Evolutionary conservation across 2,797 vertebrate genomes (phyloP), one percentile per base, ranked within the genome.

Genomic region (Neoniphon sammara): DNA sequence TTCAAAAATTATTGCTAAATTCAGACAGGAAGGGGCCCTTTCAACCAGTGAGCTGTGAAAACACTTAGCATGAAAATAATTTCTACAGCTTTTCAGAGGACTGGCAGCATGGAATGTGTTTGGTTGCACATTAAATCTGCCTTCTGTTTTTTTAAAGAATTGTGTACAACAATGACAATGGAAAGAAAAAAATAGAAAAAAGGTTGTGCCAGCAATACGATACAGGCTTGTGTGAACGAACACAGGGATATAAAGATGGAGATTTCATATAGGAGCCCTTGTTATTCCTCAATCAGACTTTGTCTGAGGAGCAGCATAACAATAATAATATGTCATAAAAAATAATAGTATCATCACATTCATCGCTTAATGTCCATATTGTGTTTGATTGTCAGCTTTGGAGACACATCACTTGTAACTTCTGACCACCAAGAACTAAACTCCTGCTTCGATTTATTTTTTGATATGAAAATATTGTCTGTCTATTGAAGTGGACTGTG

Each of bases 1-100:
- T 72, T 83, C 66, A 84, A 83, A 90, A 60, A 83, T 92, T 94
- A 94, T 94, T 95, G 93, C 94, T 94, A 83, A 91, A 83, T 91
- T 89, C 78, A 82, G 72, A 90, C 70, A 85, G 81, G 65, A 82
- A 66, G 83, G 71, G 84, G 82, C 56, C 75, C 66, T 83, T 86
- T 87, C 66, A 81, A 77, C 64, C 70, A 69, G 54, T 18, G 39
- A 59, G 54, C n/a, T 71, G 7, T 42, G 55, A 46, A 70, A 21
- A 81, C 73, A 78, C 72, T 66, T 61, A 82, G 57, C 50, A 73
- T 71, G 65, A 62, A 82, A 62, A 81, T 17, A 81, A 75, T 65
- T 62, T 8, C 30, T 56, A 86, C 62, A 62, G 56, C 66, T 82
- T 82, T 82, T 82, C 53, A 74, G 34, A 74, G 18, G 44, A 82